Percentiles rank a stretch among this genome's conserved stretches.
Evolutionary conservation across 2,113 vertebrate species (phyloP).

Genomic region (Sialia sialis): DNA sequence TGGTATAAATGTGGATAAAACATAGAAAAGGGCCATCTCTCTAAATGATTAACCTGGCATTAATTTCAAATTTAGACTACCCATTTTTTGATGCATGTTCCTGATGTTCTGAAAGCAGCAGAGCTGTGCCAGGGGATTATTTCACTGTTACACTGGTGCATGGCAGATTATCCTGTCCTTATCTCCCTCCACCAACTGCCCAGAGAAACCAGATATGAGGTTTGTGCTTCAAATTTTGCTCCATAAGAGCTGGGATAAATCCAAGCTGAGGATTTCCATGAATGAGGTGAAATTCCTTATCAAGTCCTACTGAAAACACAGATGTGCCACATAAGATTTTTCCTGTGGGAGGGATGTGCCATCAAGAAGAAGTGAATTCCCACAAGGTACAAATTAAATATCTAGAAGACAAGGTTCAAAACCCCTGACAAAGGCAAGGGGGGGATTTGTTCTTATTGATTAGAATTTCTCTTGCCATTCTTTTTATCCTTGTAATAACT

Average conservation of each 20-base stretch:
- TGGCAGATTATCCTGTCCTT: not conserved
- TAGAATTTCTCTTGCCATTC: not conserved
- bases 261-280: not conserved
- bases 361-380: not conserved
- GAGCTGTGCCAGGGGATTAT: not conserved
- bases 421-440: fast-evolving
- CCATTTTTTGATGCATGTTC: not conserved
- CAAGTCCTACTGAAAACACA: not conserved
- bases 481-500: not conserved
- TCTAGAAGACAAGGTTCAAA: not conserved
- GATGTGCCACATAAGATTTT: fast-evolving
- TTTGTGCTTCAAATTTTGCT: not conserved
- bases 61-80: not conserved
- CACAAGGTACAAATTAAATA: not conserved
- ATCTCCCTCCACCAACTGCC: not conserved
- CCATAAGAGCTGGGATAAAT: not conserved
- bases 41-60: not conserved
- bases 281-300: not conserved
- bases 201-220: not conserved
- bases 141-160: not conserved
- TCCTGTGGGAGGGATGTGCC: not conserved
- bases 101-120: not conserved
- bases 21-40: not conserved
- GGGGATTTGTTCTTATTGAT: not conserved
- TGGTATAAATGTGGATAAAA: not conserved